These are phyloP conservation scores for Morpho deidamia DNA, from an alignment of 2,888 invertebrate species.

Conservation along the genomic window DNA sequence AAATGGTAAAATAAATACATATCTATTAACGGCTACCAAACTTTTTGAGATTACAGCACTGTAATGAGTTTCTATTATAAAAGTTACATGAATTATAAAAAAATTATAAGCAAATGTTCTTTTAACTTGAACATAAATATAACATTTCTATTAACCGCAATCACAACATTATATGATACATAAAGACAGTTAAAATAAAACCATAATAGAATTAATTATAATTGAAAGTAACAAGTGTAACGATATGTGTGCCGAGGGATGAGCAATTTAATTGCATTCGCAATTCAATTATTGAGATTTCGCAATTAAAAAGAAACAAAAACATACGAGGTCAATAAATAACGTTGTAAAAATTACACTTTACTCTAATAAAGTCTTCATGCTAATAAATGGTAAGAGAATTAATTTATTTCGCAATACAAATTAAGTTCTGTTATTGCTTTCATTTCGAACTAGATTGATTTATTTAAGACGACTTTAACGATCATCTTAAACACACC, in stretches of 20 bases:
- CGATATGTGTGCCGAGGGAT: constrained; percentile 58
- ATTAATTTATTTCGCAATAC: not conserved
- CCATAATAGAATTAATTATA: constrained; percentile 24
- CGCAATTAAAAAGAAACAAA: constrained; percentile 65
- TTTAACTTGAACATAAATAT: too few relatives aligned
- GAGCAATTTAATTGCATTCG: constrained; percentile 57
- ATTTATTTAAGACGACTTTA: too few relatives aligned
- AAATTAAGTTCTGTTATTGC: too few relatives aligned
- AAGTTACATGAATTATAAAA: too few relatives aligned
- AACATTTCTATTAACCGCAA: too few relatives aligned
- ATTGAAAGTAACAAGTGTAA: constrained; percentile 39
- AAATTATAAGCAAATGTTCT: too few relatives aligned
- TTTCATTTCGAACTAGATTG: too few relatives aligned
- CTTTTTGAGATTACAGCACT: too few relatives aligned
- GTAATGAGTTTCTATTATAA: too few relatives aligned
- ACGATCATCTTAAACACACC: too few relatives aligned
- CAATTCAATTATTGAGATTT: constrained; percentile 72
- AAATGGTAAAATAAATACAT: too few relatives aligned
- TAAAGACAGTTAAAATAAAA: constrained; percentile 11
- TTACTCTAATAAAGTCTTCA: constrained; percentile 7
- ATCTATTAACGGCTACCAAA: too few relatives aligned
- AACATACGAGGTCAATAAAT: constrained; percentile 8
- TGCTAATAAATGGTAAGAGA: constrained; percentile 1
- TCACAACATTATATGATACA: constrained; percentile 3
- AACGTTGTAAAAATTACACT: not conserved